Evolutionary conservation across 2,888 invertebrate genomes (phyloP).

Genomic region (Drosophila helvetica): DNA sequence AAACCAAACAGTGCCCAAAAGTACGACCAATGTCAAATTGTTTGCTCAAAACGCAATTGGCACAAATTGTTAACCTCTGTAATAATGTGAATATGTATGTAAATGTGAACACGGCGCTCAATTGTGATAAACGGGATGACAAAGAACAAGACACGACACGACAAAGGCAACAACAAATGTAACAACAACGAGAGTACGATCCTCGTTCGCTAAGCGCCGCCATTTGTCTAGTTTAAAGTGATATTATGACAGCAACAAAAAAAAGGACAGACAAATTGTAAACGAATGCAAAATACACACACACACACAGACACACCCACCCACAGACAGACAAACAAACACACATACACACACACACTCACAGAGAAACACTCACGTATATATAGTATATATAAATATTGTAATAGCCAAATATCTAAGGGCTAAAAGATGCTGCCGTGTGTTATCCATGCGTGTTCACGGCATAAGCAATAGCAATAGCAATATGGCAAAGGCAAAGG

Average conservation of each 20-base stretch:
- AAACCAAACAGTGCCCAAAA: conserved; percentile 41
- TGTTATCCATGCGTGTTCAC: conserved; percentile 20
- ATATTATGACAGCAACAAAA: conserved; percentile 57
- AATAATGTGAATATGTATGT: conserved; percentile 59
- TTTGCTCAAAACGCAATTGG: conserved; percentile 64
- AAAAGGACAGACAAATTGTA: conserved; percentile 26
- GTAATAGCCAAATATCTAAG: conserved; percentile 24
- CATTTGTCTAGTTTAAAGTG: conserved; percentile 78
- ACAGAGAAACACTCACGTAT: conserved; percentile 14
- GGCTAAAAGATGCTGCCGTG: conserved; percentile 15
- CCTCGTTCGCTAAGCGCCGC: conserved; percentile 57
- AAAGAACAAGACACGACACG: conserved; percentile 38
- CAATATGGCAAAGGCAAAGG: conserved; percentile 10
- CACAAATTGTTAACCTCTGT: conserved; percentile 76
- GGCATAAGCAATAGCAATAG: conserved; percentile 19
- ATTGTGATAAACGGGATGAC: conserved; percentile 64
- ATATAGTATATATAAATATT: conserved; percentile 25
- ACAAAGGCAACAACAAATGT: conserved; percentile 55
- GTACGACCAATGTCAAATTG: conserved; percentile 70
- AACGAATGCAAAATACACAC: conserved; percentile 7
- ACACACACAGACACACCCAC: neutral
- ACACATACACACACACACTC: conserved; percentile 12
- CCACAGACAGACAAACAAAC: conserved; percentile 9
- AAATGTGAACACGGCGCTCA: conserved; percentile 60
- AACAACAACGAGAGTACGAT: conserved; percentile 42